Conservation (phyloP, 1,140 invertebrate species). For the Lepidurus apus region DNA sequence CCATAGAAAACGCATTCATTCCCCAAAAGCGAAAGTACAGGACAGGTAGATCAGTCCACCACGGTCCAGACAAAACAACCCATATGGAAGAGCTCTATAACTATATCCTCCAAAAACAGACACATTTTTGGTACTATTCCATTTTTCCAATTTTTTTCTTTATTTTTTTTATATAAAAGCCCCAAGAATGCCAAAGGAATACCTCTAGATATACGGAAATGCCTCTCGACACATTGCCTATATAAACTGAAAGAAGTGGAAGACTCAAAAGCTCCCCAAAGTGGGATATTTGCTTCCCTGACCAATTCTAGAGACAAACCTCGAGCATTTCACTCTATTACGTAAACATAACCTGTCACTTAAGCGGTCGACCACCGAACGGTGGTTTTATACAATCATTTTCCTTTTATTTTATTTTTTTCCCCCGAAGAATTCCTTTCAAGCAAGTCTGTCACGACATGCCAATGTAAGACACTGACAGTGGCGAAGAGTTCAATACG, state of each 20-base stretch:
- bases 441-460: constrained; percentile 7
- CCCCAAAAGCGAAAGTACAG: neutral
- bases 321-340: neutral
- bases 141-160: no score
- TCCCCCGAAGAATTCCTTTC: neutral
- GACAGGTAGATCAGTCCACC: neutral
- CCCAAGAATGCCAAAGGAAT: neutral
- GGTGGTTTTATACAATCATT: neutral
- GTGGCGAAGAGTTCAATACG: neutral
- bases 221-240: neutral
- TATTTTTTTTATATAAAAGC: neutral
- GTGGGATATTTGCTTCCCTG: neutral
- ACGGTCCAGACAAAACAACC: neutral
- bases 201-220: neutral
- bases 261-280: no score
- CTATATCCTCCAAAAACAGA: neutral
- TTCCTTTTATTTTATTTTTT: neutral
- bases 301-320: neutral
- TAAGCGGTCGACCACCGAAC: neutral
- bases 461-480: constrained; percentile 1
- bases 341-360: constrained; percentile 2
- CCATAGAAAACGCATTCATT: neutral
- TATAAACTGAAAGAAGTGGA: neutral
- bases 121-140: neutral
- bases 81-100: neutral